Base-by-base conservation (phyloP, 2,113 vertebrate genomes). In the Ornithorhynchus anatinus region DNA sequence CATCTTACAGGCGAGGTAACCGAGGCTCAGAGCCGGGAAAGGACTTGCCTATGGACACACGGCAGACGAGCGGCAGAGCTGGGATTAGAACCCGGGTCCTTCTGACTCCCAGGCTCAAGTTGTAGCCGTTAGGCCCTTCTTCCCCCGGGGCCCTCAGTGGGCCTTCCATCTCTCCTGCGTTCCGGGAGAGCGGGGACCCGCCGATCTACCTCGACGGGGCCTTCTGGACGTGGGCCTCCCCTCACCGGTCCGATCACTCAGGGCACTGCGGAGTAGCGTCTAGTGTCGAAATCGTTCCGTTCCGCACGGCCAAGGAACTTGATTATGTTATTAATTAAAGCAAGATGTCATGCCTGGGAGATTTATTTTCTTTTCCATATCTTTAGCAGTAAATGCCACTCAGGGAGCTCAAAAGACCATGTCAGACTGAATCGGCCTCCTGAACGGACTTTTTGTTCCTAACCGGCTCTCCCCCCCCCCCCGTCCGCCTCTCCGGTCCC, bases 341-440 rank as follows among this genome's bases (percentile, higher is more conserved):
- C 89, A 75, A 89, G 79, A 86, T 85, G 71, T 74, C 37, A 29
- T 2, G 33, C 50, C 76, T 10, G 5, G 45, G 45, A 88, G 81
- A 89, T 94, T 94, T 93, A 88, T 94, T 94, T 92, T 87, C 85
- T 83, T 87, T 92, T 77, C 88, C 78, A 2, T 82, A 84, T 86
- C 79, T 84, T 86, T 60, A 63, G 82, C 91, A 69, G 66, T 86
- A 89, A 92, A 84, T n/a, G 66, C 71, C 76, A 59, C 88, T 87
- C 43, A 16, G 68, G 72, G 78, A 82, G 88, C 86, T 78, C 87
- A 73, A 87, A 85, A 80, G 60, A 75, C 81, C 78, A 1, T 68
- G 87, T 86, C 86, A 86, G 88, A 75, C 75, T 2, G 25, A 69
- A 80, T 84, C 87, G 77, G 70, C 39, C 84, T 65, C 80, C 83